Evolutionary conservation across 1,140 invertebrate genomes (phyloP), one percentile per base, ranked within the genome.

Genomic region (Drosophila paulistorum): DNA sequence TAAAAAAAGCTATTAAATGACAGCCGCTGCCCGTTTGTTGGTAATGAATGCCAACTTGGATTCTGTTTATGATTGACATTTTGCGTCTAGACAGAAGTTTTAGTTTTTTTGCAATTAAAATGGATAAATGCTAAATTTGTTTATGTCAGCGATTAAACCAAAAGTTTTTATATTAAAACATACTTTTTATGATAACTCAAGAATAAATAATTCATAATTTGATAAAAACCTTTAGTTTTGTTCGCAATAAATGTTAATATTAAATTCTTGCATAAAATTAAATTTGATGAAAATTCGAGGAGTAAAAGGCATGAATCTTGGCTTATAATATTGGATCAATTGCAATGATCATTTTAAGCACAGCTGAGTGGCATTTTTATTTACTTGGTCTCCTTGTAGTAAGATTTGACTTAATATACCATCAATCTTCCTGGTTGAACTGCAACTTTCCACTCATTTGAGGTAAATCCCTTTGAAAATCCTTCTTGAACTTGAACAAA

Each of bases 61-160:
- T 58, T 66, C 74, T 81, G 68, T 81, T 87, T 87, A 87, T 87
- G 80, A 87, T 81, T 77, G 83, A 83, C 79, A 68, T 68, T 77
- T 61, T 39, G 55, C 54, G 64, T 67, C 54, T 70, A 71, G 65
- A 45, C 65, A 5, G 35, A 63, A 83, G 33, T 64, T 77, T 74
- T 71, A 70, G 74, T 61, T 71, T 65, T 39, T 39, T 67, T 74
- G 77, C 77, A 87, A 87, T 87, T 87, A 87, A 89, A 77, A 89
- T 51, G 55, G 45, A 58, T 58, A 59, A 39, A 59, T 59, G 55
- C 30, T 17, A 35, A 58, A 35, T 37, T 58, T 58, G 59, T 30
- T 54, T 20, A 54, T 48, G 63, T 45, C 26, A 30, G 63, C 23
- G 17, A 62, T 42, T 14, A 35, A 58, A 58, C 2, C 1, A 2